phyloP scores from a whole-genome alignment of 2,797 vertebrate species.

The Lagorchestes hirsutus region DNA sequence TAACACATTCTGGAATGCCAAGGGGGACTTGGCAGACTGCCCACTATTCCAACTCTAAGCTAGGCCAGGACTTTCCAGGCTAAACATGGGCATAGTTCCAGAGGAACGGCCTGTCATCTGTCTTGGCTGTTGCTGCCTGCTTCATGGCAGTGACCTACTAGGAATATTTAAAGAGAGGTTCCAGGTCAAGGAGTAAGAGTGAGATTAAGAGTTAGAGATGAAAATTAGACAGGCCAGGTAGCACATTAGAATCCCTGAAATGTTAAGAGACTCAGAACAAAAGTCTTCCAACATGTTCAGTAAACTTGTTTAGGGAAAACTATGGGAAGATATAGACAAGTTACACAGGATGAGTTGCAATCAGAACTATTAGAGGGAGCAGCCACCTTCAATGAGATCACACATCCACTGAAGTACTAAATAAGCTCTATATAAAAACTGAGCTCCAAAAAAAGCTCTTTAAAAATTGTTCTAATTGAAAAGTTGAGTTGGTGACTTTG shows the following conservation, averaged over 20 bases:
- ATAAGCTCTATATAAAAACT: neutral
- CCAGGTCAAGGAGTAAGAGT: neutral
- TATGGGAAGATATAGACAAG: neutral
- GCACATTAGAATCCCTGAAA: neutral
- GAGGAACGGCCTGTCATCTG: neutral
- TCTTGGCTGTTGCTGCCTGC: neutral
- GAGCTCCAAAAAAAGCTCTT: neutral
- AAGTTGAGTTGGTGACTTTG: neutral
- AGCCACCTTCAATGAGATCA: neutral
- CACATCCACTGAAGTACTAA: neutral
- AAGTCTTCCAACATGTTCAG: neutral
- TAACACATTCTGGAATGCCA: neutral
- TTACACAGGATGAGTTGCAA: neutral
- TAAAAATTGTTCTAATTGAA: neutral
- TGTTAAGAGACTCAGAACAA: neutral
- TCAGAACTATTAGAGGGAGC: neutral
- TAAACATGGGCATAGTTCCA: neutral
- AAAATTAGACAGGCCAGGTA: neutral
- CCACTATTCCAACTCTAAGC: neutral
- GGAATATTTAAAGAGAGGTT: neutral
- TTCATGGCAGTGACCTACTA: neutral
- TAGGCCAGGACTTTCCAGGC: neutral
- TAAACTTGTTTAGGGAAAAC: neutral
- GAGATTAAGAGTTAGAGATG: neutral
- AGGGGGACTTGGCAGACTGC: neutral